Percentiles rank a stretch among this genome's conserved stretches.
These are phyloP conservation scores for Orbicella faveolata DNA, from an alignment of 64 coral and sea anemone genomes.

Conservation along the genomic window DNA sequence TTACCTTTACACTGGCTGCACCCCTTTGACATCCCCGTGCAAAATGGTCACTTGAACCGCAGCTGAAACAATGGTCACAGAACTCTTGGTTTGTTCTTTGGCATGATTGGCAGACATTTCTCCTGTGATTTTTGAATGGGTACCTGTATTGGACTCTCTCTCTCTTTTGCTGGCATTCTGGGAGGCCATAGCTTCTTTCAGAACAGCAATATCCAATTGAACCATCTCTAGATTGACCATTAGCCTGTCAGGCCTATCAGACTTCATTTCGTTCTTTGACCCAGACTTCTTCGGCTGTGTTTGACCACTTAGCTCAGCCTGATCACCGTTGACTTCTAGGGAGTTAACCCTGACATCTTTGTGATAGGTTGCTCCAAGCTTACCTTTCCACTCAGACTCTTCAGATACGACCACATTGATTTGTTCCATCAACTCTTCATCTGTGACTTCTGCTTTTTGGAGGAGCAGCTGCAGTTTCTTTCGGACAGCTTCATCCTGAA, in stretches of 20 bases:
- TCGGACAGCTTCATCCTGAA: constrained; percentile 47
- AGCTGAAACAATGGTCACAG: constrained; percentile 58
- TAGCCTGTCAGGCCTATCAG: not conserved
- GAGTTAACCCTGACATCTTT: constrained; percentile 3
- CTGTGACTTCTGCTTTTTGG: constrained; percentile 35
- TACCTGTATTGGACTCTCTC: not conserved
- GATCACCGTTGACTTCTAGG: not conserved
- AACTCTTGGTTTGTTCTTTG: constrained; percentile 11
- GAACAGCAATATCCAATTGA: constrained; percentile 15
- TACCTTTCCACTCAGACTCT: constrained; percentile 32
- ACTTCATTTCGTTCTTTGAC: not conserved
- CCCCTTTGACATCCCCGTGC: constrained; percentile 6
- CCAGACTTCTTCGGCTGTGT: constrained; percentile 11
- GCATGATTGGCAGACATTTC: constrained; percentile 6
- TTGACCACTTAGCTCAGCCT: not conserved
- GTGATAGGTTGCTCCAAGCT: constrained; percentile 6
- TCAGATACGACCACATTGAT: constrained; percentile 45
- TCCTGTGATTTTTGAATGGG: constrained; percentile 2
- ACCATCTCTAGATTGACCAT: constrained; percentile 5
- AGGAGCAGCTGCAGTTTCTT: constrained; percentile 50
- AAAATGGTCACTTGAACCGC: constrained; percentile 62
- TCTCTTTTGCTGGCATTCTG: not conserved
- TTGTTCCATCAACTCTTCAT: constrained; percentile 49
- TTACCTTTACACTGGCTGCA: not conserved
- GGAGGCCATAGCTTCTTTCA: constrained; percentile 8